Base-by-base conservation (phyloP, 2,888 invertebrate genomes). In the Cybosia mesomella region DNA sequence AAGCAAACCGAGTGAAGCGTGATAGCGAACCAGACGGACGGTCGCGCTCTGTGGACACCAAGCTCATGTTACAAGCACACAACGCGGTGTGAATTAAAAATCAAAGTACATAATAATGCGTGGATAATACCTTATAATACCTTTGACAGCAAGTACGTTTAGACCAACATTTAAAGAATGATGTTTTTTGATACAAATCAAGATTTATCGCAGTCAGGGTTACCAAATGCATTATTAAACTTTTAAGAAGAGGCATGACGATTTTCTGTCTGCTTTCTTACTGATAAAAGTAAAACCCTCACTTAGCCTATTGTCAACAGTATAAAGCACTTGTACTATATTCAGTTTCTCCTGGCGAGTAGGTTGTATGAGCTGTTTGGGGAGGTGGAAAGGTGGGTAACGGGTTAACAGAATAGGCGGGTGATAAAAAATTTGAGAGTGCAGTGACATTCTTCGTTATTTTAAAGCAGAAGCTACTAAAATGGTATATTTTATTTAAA, bases 51-150 rank as follows among this genome's bases (percentile, higher is more conserved):
- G 80, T 84, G 84, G 80, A 81, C 85, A 85, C 84, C 80, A 83
- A 87, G 86, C 83, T 90, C 87, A 79, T 80, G 83, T 91, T 89
- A 87, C 90, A 77, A 83, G 83, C 84, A 85, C 83, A 85, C 85
- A 85, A 85, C 87, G 87, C 83, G 84, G 81, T 77, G 83, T 85
- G 90, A 89, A 89, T 91, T 85, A 88, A 89, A 90, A 87, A 86
- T 79, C 71, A 80, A 77, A 71, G 72, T 80, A 77, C 76, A 72
- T 71, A 71, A 74, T 77, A 76, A 79, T 58, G 61, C 61, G 61
- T 63, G 62, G 68, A 71, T 79, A 75, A 76, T 74, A 58, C 72
- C 78, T 74, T 76, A 68, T 34, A 54, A 53, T 63, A 39, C 58
- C 13, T 18, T 53, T 24, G 55, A 22, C 55, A 66, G 32, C 43